Conservation (phyloP, 1,140 invertebrate genomes). For the Drosophila truncata region DNA sequence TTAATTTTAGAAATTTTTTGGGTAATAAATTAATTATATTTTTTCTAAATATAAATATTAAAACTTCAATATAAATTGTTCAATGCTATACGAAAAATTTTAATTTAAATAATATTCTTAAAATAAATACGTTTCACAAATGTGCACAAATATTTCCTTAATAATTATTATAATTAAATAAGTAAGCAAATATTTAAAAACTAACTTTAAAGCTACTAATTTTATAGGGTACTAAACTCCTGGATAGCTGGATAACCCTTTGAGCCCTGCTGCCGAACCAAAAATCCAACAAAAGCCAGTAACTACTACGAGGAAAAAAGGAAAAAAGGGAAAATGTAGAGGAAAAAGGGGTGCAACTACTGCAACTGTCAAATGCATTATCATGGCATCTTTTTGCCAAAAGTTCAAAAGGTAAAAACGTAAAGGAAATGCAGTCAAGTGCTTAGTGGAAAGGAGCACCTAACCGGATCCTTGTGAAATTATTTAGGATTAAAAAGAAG, state of each 20-base stretch:
- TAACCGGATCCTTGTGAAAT: background rate
- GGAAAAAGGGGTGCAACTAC: slow-evolving; percentile 20
- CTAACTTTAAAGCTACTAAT: background rate
- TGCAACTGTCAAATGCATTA: slow-evolving; percentile 61
- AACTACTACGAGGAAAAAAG: background rate
- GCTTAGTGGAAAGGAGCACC: slow-evolving; percentile 12
- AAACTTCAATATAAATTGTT: background rate
- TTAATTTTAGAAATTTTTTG: background rate
- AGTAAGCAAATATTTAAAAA: background rate
- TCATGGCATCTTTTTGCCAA: slow-evolving; percentile 51
- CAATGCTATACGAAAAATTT: too few species aligned
- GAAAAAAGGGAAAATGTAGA: background rate
- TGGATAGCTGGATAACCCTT: slow-evolving; percentile 10
- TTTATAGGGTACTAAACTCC: background rate
- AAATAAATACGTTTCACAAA: background rate
- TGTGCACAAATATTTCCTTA: background rate
- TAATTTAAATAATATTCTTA: background rate
- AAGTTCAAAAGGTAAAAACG: slow-evolving; percentile 49
- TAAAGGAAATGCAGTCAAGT: slow-evolving; percentile 40
- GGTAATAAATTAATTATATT: background rate
- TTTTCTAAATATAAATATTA: too few species aligned
- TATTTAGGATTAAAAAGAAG: background rate
- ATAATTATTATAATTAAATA: background rate
- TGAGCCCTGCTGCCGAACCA: slow-evolving; percentile 20
- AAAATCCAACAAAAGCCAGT: slow-evolving; percentile 40